Percentiles rank a stretch among this genome's conserved stretches.
phyloP scores from a whole-genome alignment of 2,888 invertebrate genomes.

The Machimus rusticus region DNA sequence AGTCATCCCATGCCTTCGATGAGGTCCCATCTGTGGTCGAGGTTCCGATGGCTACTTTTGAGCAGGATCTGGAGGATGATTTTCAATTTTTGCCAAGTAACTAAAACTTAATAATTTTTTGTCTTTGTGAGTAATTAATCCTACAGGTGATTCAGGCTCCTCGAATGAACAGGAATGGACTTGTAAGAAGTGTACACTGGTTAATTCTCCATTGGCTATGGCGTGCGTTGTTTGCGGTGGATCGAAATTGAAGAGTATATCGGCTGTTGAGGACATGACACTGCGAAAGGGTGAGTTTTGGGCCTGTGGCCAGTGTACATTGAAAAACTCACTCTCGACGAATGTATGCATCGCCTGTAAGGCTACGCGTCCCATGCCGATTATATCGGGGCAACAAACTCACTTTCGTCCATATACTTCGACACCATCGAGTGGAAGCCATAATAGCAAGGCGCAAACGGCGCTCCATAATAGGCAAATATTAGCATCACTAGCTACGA shows the following conservation, averaged over 20 bases:
- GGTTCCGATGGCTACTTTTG: slow-evolving; percentile 73
- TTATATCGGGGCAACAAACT: slow-evolving; percentile 55
- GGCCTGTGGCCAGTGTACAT: slow-evolving; percentile 82
- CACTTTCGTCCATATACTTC: slow-evolving; percentile 55
- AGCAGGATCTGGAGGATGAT: slow-evolving; percentile 76
- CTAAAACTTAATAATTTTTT: neutral
- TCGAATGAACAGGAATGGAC: slow-evolving; percentile 70
- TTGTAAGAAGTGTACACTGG: slow-evolving; percentile 86
- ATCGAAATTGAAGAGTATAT: slow-evolving; percentile 76
- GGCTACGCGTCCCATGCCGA: slow-evolving; percentile 65
- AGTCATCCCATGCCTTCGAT: slow-evolving; percentile 53
- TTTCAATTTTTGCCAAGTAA: slow-evolving; percentile 70
- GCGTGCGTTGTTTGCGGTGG: slow-evolving; percentile 89
- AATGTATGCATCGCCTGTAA: slow-evolving; percentile 80
- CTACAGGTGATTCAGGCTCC: slow-evolving; percentile 34
- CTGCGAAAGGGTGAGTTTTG: slow-evolving; percentile 77
- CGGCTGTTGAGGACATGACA: slow-evolving; percentile 72
- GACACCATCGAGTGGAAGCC: slow-evolving; percentile 48
- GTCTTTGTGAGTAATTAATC: slow-evolving; percentile 2
- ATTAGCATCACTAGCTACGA: slow-evolving; percentile 49
- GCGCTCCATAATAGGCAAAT: slow-evolving; percentile 51
- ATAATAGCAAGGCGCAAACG: slow-evolving; percentile 50
- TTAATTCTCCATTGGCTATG: slow-evolving; percentile 75
- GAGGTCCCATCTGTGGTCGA: slow-evolving; percentile 58
- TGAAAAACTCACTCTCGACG: slow-evolving; percentile 78